Evolutionary conservation across 1,140 invertebrate species (phyloP), one percentile per base, ranked within the genome.

Genomic region (Mesaphorura yosii): DNA sequence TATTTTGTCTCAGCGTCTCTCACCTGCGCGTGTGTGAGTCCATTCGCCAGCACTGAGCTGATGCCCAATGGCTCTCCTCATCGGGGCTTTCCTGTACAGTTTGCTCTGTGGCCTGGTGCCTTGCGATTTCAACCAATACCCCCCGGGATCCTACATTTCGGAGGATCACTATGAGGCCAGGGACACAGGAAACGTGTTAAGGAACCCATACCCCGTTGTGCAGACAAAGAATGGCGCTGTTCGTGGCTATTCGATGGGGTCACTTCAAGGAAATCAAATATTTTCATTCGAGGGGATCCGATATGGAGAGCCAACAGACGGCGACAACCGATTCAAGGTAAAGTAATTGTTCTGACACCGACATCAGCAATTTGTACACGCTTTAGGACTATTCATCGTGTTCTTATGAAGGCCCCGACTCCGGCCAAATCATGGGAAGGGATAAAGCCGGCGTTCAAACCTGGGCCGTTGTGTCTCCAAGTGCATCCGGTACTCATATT

Each of bases 211-310:
- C 12, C 56, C 56, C 12, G 19, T 53, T 12, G 41, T 58, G 17
- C 4, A 45, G 0, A 54, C 51, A 6, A 17, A 15, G 12, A n/a
- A 34, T 1, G 59, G 59, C 26, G n/a, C n/a, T 22, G 28, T 61
- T 0, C 37, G 53, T 29, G 59, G 59, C 1, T 61, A 61, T 46
- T 29, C 29, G 17, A 57, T 58, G 56, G 51, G 28, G 6, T 52
- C 55, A 15, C 45, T 53, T 26, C 15, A 38, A 15, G 55, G 52
- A 28, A 51, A 46, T 39, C 19, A 57, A 44, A 55, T 61, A 15
- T 55, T 39, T 2, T 55, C 59, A 14, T 61, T 61, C 47, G 53
- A 61, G 44, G 58, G 55, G 25, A 52, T 61, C 37, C 59, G 50
- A 1, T 61, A 37, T 45, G 55, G 29, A 14, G 51, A 61, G 28